Evolutionary conservation across 1,140 invertebrate species (phyloP), one percentile per base, ranked within the genome.

Genomic region (Dendroctonus ponderosae): DNA sequence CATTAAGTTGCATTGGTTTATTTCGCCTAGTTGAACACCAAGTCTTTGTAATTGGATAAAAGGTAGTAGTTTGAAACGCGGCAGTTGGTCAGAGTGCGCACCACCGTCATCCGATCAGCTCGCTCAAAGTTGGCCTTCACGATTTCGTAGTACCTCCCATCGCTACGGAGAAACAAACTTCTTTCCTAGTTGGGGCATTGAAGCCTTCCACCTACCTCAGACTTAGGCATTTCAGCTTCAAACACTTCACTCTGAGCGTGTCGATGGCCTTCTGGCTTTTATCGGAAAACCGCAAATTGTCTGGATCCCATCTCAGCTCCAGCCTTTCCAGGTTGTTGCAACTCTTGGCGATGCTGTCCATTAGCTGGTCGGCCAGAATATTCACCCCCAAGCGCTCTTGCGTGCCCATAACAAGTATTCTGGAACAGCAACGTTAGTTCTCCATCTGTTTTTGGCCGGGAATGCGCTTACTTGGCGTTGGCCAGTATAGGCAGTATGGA

Each of bases 91-190:
- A 92, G 92, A 7, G 96, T 98, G 38, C 97, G 83, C 0, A 99
- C 97, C 9, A 99, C 96, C 0, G 97, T 98, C 51, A 87, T 87
- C 70, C 97, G 85, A 79, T 99, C 97, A 4, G 98, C 97, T 73
- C 98, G 85, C 79, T 99, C 97, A 78, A 99, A 99, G 80, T 99
- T 99, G 0, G 97, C 97, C 79, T 98, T 98, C 9, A 99, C 96
- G 69, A 98, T 92, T 82, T 99, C 98, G 77, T 98, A 99, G 80
- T 99, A 99, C 61, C 97, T 91, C 4, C 98, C 98, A 79, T 99
- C 98, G 78, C 95, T 98, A 76, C 78, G 86, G 82, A 58, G 39
- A 44, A 40, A 40, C 38, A 57, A 57, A n/a, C 53, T 42, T 39
- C 6, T 57, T 14, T 9, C 40, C 9, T 0, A 9, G 54, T 41